Evolutionary conservation across 2,797 vertebrate genomes (phyloP).

Genomic region (Stomatorhinus walkeri): DNA sequence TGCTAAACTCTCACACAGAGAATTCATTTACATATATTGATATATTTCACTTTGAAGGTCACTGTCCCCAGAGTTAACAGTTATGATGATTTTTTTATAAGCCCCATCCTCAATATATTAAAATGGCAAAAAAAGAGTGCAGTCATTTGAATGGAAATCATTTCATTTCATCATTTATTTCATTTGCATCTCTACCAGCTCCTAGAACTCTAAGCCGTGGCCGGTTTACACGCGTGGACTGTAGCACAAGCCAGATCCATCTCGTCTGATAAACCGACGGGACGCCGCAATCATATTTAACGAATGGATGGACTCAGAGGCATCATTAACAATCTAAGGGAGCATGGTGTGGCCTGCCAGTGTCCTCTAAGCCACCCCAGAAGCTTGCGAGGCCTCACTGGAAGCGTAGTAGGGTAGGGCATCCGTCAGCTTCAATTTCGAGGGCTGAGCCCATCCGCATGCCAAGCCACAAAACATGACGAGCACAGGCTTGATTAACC

Average conservation of each 20-base stretch:
- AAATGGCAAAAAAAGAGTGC: neutral
- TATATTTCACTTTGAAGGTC: neutral
- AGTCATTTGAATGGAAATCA: neutral
- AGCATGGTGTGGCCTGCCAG: neutral
- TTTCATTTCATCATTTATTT: neutral
- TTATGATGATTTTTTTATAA: neutral
- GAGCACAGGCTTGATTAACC: constrained; percentile 17
- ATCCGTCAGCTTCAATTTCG: neutral
- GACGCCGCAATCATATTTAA: neutral
- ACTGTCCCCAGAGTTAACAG: neutral
- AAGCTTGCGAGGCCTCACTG: neutral
- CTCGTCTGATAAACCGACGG: neutral
- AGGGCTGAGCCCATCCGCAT: neutral
- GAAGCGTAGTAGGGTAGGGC: neutral
- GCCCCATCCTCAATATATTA: neutral
- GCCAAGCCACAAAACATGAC: neutral
- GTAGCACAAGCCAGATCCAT: constrained; percentile 3
- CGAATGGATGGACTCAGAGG: neutral
- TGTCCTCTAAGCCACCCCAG: neutral
- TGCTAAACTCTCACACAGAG: neutral
- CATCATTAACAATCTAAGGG: neutral
- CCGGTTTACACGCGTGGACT: neutral
- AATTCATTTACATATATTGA: neutral
- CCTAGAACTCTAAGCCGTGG: neutral
- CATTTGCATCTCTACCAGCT: neutral